These are phyloP conservation scores for Hypercompe scribonia DNA, from an alignment of 2,888 invertebrate genomes.

Conservation along the genomic window DNA sequence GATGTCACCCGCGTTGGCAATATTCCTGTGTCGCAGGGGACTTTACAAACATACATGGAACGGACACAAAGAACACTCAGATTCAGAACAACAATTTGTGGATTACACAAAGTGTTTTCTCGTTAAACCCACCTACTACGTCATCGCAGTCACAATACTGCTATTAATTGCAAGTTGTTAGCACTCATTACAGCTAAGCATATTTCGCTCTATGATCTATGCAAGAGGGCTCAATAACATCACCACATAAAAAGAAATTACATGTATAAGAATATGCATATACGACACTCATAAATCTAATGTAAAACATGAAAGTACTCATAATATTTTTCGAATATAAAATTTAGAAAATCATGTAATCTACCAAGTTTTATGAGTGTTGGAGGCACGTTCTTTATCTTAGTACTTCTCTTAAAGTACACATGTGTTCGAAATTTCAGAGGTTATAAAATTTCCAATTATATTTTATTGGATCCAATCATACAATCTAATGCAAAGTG, in stretches of 20 bases:
- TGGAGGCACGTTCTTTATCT: conserved; percentile 37
- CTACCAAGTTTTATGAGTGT: conserved; percentile 40
- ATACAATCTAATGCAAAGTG: conserved; percentile 1
- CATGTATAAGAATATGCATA: conserved; percentile 34
- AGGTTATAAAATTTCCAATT: conserved; percentile 18
- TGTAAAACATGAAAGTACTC: conserved; percentile 46
- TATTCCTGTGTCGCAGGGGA: no score
- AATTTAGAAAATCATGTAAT: conserved; percentile 47
- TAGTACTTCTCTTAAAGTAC: conserved; percentile 18
- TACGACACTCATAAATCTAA: conserved; percentile 37
- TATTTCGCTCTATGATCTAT: not conserved
- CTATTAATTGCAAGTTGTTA: no score
- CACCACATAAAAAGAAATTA: conserved; percentile 26
- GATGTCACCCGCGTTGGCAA: no score
- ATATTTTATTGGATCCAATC: conserved; percentile 16
- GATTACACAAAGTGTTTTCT: no score
- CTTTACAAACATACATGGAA: no score
- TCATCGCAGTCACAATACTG: no score
- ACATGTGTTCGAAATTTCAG: conserved; percentile 3
- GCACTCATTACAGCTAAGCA: no score
- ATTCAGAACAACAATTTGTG: no score
- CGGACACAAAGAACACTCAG: no score
- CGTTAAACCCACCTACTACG: no score
- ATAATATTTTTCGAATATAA: conserved; percentile 43
- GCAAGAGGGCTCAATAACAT: conserved; percentile 11